Conservation (phyloP, 2,797 vertebrate genomes). For the Orestias chungarensis region DNA sequence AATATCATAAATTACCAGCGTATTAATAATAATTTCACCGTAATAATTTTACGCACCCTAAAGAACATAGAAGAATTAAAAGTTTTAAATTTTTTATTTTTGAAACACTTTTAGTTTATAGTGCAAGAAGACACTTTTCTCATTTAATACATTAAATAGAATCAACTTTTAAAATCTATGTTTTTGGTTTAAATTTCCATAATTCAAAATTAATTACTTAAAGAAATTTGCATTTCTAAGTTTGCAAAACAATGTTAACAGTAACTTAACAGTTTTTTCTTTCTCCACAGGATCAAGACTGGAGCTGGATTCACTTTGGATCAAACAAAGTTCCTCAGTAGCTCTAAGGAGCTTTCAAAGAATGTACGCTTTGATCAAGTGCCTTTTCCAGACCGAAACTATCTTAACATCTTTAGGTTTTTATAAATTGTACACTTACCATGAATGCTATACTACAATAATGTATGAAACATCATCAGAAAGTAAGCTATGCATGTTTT, state of each 20-base stretch:
- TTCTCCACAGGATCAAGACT: constrained; percentile 77
- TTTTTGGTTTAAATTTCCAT: neutral
- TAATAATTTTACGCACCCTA: too few relatives aligned
- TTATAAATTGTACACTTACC: constrained; percentile 29
- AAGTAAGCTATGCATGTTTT: constrained; percentile 38
- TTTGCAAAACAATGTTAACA: neutral
- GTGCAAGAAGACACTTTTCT: neutral
- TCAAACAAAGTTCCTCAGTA: constrained; percentile 47
- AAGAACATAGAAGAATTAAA: neutral
- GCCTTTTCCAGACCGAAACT: constrained; percentile 37
- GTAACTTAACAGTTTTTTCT: neutral
- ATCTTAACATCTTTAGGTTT: constrained; percentile 35
- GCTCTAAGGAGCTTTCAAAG: constrained; percentile 51
- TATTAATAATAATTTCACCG: too few relatives aligned
- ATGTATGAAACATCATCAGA: constrained; percentile 25
- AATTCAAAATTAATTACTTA: neutral
- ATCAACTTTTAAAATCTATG: neutral
- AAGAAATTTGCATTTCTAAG: neutral
- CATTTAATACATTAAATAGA: neutral
- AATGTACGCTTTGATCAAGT: constrained; percentile 30
- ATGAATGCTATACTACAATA: constrained; percentile 28
- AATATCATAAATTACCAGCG: neutral
- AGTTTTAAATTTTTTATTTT: neutral
- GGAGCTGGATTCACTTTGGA: constrained; percentile 81
- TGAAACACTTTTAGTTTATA: neutral